Conservation (phyloP, 2,113 vertebrate species). For the Lonchura striata region DNA sequence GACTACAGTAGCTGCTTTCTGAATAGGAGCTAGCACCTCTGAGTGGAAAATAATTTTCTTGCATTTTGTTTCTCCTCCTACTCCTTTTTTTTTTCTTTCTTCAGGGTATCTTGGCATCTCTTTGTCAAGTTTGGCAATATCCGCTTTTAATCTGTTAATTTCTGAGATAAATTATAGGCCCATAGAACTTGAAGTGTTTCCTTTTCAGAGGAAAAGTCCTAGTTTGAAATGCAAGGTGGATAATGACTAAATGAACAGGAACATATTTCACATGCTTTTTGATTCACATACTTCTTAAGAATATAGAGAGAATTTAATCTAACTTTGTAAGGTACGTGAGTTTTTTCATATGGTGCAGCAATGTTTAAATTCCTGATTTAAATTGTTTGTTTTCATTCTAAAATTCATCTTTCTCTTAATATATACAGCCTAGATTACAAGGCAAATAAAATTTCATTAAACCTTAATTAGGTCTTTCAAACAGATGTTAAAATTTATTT, state of each 20-base stretch:
- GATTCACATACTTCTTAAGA: neutral
- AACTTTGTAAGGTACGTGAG: fast-evolving
- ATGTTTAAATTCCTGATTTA: neutral
- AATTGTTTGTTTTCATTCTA: neutral
- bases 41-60: neutral
- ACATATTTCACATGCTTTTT: neutral
- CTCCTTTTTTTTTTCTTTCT: fast-evolving
- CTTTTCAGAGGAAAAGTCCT: neutral
- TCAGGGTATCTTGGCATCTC: neutral
- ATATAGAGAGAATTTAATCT: neutral
- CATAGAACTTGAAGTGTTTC: neutral
- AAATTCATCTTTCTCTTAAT: neutral
- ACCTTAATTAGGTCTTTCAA: neutral
- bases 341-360: neutral
- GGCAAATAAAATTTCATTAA: neutral
- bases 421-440: neutral
- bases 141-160: neutral
- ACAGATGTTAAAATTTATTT: neutral
- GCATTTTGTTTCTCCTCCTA: neutral
- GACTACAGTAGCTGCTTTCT: neutral
- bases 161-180: neutral
- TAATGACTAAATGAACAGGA: neutral
- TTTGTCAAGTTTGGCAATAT: neutral
- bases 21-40: neutral
- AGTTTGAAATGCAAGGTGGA: neutral